These are phyloP conservation scores for Coreoperca whiteheadi DNA, from an alignment of 2,113 vertebrate species.

Conservation along the genomic window DNA sequence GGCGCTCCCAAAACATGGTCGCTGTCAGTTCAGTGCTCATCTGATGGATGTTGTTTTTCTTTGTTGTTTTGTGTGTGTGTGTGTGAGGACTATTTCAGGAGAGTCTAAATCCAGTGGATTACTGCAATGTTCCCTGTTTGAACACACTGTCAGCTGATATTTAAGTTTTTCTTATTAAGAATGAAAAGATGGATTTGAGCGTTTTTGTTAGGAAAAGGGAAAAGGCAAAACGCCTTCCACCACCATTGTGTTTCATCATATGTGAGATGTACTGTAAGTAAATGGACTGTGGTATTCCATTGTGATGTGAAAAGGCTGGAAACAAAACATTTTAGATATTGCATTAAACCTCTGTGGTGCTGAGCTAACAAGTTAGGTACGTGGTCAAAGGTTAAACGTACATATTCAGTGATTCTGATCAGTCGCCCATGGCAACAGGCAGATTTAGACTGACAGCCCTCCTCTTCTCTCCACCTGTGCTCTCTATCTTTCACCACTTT, in stretches of 20 bases:
- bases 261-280: neutral
- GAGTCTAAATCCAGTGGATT: conserved; percentile 22
- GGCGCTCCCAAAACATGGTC: conserved; percentile 72
- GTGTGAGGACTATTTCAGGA: conserved; percentile 6
- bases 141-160: conserved; percentile 7
- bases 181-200: conserved; percentile 3
- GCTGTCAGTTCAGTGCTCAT: conserved; percentile 68
- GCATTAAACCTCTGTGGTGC: conserved; percentile 19
- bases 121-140: conserved; percentile 43
- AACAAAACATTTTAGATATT: neutral
- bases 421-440: conserved; percentile 53
- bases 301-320: conserved; percentile 1
- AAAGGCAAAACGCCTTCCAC: conserved; percentile 8
- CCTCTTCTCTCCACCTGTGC: conserved; percentile 64
- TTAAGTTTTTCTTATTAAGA: neutral
- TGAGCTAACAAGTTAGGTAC: too few relatives aligned
- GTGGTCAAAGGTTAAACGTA: too few relatives aligned
- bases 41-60: conserved; percentile 77
- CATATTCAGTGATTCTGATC: too few relatives aligned
- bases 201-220: conserved; percentile 3
- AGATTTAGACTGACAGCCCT: conserved; percentile 42
- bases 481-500: conserved; percentile 72
- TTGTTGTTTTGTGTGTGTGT: conserved; percentile 53
- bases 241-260: neutral
- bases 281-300: conserved; percentile 30